Evolutionary conservation across 2,888 invertebrate genomes (phyloP).

Genomic region (Pyrrhia umbra): DNA sequence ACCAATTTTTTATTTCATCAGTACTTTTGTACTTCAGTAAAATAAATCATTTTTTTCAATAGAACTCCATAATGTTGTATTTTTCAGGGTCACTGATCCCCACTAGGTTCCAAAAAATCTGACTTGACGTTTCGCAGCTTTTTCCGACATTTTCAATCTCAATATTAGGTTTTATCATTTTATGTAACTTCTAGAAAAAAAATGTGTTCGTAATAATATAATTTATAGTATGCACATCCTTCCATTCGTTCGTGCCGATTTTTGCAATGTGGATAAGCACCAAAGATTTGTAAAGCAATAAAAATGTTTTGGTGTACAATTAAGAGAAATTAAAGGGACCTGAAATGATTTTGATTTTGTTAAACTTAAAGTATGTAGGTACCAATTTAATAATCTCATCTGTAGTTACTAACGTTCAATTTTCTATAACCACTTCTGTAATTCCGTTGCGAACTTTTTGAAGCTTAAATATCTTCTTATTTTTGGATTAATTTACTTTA

Average conservation of each 20-base stretch:
- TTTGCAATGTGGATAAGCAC: conserved; percentile 88
- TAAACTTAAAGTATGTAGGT: conserved; percentile 86
- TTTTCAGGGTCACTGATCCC: conserved; percentile 36
- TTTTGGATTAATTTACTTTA: conserved; percentile 84
- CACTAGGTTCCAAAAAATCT: conserved; percentile 78
- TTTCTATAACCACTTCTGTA: conserved; percentile 77
- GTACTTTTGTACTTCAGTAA: conserved; percentile 38
- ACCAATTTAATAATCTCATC: conserved; percentile 89
- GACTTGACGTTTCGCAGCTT: conserved; percentile 87
- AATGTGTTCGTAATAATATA: conserved; percentile 88
- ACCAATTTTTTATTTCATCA: conserved; percentile 34
- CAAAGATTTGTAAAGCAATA: conserved; percentile 89
- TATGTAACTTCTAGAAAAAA: conserved; percentile 81
- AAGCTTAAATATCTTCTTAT: conserved; percentile 80
- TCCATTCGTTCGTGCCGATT: conserved; percentile 85
- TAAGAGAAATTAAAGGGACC: conserved; percentile 90
- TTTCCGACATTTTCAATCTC: conserved; percentile 87
- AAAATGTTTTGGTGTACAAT: conserved; percentile 88
- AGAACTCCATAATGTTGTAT: conserved; percentile 27
- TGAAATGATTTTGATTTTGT: conserved; percentile 88
- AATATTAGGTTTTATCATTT: conserved; percentile 85
- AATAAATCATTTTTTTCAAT: conserved; percentile 30
- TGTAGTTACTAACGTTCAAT: conserved; percentile 82
- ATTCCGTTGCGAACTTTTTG: conserved; percentile 78
- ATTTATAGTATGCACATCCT: conserved; percentile 79